Percentiles rank a stretch among this genome's conserved stretches.
Evolutionary conservation across 2,113 vertebrate genomes (phyloP).

Genomic region (Pterocles burchelli): DNA sequence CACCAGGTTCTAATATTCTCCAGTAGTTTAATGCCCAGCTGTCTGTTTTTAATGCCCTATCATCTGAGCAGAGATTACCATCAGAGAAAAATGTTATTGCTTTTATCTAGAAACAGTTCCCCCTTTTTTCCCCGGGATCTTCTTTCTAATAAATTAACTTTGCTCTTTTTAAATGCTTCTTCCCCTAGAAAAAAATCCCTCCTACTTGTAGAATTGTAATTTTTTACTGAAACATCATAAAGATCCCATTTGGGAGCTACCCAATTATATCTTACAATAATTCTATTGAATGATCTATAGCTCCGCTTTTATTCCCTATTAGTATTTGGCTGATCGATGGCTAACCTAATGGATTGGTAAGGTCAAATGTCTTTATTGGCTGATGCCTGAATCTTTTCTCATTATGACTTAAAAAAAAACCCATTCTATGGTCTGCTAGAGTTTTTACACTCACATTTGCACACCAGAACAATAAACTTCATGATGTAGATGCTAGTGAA

Average conservation of each 20-base stretch:
- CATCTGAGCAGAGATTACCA: background rate
- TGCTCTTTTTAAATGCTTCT: background rate
- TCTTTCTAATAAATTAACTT: background rate
- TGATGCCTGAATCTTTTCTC: constrained; percentile 32
- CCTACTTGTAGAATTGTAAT: background rate
- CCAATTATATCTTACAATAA: constrained; percentile 36
- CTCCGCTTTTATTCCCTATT: constrained; percentile 58
- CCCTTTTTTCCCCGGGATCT: background rate
- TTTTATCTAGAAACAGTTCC: background rate
- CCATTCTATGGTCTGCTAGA: background rate
- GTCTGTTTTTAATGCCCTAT: background rate
- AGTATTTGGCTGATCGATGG: constrained; percentile 59
- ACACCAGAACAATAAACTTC: background rate
- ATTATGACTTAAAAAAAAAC: background rate
- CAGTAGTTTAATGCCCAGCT: background rate
- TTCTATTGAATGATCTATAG: constrained; percentile 51
- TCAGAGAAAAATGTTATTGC: background rate
- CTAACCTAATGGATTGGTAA: constrained; percentile 55
- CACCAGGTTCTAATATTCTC: background rate
- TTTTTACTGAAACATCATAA: constrained; percentile 22
- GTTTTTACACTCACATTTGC: background rate
- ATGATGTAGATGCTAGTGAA: background rate
- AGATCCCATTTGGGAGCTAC: constrained; percentile 47
- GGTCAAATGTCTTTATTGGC: constrained; percentile 66
- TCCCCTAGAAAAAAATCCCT: background rate